Base-by-base conservation (phyloP, 2,797 vertebrate species). In the Platyrinchus mystaceus region DNA sequence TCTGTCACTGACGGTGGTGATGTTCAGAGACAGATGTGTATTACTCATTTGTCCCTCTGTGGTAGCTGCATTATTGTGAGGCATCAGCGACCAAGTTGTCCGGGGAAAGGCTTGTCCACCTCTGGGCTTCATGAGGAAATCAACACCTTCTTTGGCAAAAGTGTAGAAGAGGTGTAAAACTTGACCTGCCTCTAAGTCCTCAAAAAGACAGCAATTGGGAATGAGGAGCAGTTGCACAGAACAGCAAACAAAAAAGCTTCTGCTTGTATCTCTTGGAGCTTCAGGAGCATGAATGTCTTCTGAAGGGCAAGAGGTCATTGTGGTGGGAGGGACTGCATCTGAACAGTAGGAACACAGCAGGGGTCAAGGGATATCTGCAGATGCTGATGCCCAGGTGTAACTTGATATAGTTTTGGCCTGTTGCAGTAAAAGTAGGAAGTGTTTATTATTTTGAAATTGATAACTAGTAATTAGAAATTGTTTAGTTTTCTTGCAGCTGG, bases 31-130 rank as follows among this genome's bases (percentile, higher is more conserved):
- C 47, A 50, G 27, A 24, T 56, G 23, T 58, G 23, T 58, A 12
- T 37, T 58, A 43, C 5, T 32, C 13, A 4, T n/a, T 59, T 64
- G 32, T 47, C 11, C 7, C 6, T 32, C 3, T n/a, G 36, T 64
- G 52, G 66, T 46, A 44, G 46, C 41, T 60, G 14, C 9, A 1
- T 67, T 80, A 80, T 47, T 28, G 84, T 50, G 43, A 41, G 18
- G 5, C 15, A 15, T 55, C 55, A 81, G 36, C 70, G 81, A 34
- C n/a, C 0, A 0, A 44, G 28, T 44, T 36, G 11, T 55, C 11
- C 30, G 10, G 13, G 28, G 20, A 13, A 56, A 44, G 44, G 43
- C 23, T 67, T 0, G 0, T 50, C 46, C 16, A 15, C 6, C 22
- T 56, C 55, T 50, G 46, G 58, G 15, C 27, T 66, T n/a, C n/a